Conservation (phyloP, 2,797 vertebrate genomes). For the Rhinichthys osculus region DNA sequence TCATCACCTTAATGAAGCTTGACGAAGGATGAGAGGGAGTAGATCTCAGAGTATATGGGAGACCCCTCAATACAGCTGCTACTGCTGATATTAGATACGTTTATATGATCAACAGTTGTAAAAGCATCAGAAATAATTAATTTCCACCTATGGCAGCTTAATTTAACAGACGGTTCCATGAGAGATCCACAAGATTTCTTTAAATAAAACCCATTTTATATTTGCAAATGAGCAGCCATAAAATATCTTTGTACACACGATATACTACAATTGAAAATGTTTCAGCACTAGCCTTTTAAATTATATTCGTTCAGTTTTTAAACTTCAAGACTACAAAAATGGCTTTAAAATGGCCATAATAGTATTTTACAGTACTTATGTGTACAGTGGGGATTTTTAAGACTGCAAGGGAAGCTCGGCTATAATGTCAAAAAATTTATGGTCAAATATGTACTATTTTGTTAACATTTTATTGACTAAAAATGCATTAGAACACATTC, state of each 20-base stretch:
- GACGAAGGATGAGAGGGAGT: conserved; percentile 18
- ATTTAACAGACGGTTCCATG: background rate
- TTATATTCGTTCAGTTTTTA: background rate
- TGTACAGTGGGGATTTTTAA: too few relatives aligned
- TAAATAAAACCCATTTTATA: background rate
- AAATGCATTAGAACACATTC: too few relatives aligned
- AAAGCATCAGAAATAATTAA: background rate
- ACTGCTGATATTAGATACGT: background rate
- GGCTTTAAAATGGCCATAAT: background rate
- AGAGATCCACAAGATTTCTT: background rate
- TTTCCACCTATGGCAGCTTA: background rate
- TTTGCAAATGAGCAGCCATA: background rate
- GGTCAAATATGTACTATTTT: too few relatives aligned
- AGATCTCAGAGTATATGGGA: background rate
- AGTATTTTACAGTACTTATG: background rate
- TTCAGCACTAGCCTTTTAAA: background rate
- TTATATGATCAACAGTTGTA: background rate
- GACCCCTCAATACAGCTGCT: background rate
- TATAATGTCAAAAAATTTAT: too few relatives aligned
- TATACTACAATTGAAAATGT: background rate
- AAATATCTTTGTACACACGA: background rate
- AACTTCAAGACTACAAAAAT: background rate
- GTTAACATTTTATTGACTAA: too few relatives aligned
- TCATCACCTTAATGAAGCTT: conserved; percentile 33
- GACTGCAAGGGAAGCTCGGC: too few relatives aligned